phyloP scores from a whole-genome alignment of 2,888 invertebrate genomes.

The Busseola fusca region DNA sequence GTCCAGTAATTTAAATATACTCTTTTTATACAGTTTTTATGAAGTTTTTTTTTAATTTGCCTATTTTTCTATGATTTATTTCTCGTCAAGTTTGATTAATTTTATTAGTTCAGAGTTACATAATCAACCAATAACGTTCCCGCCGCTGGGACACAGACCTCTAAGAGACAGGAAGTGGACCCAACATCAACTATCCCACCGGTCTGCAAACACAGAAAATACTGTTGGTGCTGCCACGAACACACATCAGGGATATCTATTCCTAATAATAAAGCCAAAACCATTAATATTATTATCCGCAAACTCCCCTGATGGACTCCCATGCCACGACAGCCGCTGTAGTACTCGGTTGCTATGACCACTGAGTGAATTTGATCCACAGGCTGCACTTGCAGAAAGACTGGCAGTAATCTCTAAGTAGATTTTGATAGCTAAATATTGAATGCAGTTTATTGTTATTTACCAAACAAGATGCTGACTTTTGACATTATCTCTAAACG shows the following conservation, averaged over 20 bases:
- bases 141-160: neutral
- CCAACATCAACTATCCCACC: neutral
- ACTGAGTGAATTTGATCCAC: no score
- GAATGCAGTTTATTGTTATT: neutral
- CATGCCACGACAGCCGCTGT: neutral
- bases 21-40: no score
- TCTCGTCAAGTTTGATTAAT: no score
- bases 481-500: conserved; percentile 3
- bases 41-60: no score
- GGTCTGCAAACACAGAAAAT: neutral
- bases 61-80: no score
- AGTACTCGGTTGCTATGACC: neutral
- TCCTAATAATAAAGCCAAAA: no score
- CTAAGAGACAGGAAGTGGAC: neutral
- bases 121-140: neutral
- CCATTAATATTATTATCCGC: no score
- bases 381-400: neutral
- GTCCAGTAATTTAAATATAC: no score
- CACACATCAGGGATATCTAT: neutral
- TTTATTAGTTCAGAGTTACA: neutral
- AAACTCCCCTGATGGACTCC: neutral
- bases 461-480: neutral
- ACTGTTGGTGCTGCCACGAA: neutral
- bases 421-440: neutral
- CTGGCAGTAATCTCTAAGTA: neutral